Percentiles rank a stretch among this genome's conserved stretches.
phyloP scores from a whole-genome alignment of 2,888 invertebrate genomes.

The Mesoligia furuncula region DNA sequence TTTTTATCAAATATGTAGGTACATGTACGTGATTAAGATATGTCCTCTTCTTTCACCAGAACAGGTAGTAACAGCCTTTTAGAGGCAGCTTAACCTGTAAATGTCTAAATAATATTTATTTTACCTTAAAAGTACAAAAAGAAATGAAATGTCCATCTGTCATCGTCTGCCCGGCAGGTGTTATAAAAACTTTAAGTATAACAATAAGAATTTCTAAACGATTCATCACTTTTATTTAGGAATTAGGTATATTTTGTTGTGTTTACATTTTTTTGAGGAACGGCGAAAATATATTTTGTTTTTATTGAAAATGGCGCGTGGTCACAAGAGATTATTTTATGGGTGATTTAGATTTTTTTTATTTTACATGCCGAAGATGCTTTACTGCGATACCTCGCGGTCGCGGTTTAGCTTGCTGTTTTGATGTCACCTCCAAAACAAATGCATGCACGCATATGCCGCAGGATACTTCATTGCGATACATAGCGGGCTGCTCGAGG shows the following conservation, averaged over 20 bases:
- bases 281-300: too few relatives aligned
- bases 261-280: background rate
- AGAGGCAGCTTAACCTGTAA: constrained; percentile 6
- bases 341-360: too few relatives aligned
- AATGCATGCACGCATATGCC: too few relatives aligned
- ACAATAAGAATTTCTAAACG: constrained; percentile 48
- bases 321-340: too few relatives aligned
- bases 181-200: constrained; percentile 46
- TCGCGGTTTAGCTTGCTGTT: too few relatives aligned
- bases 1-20: background rate
- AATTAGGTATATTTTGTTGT: constrained; percentile 16
- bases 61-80: background rate
- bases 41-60: background rate
- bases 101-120: constrained; percentile 17
- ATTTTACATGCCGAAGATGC: too few relatives aligned
- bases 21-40: too few relatives aligned
- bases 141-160: constrained; percentile 49
- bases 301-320: too few relatives aligned
- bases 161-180: constrained; percentile 56
- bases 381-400: too few relatives aligned
- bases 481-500: too few relatives aligned
- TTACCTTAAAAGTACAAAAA: constrained; percentile 30
- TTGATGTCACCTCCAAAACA: too few relatives aligned
- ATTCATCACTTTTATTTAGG: constrained; percentile 42
- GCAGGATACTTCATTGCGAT: too few relatives aligned